Conservation (phyloP, 1,140 invertebrate species). For the Solenopsis fugax region DNA sequence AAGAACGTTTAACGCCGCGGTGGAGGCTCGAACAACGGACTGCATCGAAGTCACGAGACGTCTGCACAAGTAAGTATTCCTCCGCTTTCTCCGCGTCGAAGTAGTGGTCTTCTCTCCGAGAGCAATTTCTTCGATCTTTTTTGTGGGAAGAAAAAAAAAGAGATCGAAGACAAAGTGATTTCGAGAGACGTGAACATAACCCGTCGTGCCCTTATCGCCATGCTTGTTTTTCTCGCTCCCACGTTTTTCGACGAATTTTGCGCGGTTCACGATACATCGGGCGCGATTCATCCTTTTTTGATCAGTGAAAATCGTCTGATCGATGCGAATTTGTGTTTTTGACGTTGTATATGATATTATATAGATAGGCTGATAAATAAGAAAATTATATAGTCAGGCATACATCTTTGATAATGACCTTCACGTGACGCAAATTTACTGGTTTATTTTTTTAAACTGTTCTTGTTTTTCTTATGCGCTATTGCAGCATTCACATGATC, state of each 20-base stretch:
- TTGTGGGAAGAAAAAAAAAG: background rate
- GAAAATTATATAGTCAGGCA: background rate
- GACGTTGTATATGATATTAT: conserved; percentile 16
- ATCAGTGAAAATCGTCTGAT: background rate
- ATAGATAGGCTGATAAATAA: background rate
- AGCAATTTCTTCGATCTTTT: background rate
- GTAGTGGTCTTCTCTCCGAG: background rate
- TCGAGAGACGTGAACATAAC: background rate
- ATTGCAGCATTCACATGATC: too few relatives aligned
- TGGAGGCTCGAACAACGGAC: conserved; percentile 82
- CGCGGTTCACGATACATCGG: background rate
- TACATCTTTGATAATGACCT: conserved; percentile 22
- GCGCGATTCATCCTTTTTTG: conserved; percentile 46
- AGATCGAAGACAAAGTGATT: background rate
- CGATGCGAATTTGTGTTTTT: background rate
- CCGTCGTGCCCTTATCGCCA: conserved; percentile 5
- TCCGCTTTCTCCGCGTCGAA: background rate
- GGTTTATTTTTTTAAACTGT: background rate
- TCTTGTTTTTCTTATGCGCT: too few relatives aligned
- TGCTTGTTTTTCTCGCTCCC: conserved; percentile 13
- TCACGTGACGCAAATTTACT: conserved; percentile 8
- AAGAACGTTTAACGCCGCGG: conserved; percentile 80
- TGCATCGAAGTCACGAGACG: conserved; percentile 83
- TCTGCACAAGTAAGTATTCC: conserved; percentile 82
- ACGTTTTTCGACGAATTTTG: conserved; percentile 1